These are phyloP conservation scores for Aphidius colemani DNA, from an alignment of 2,888 invertebrate species.

Conservation along the genomic window DNA sequence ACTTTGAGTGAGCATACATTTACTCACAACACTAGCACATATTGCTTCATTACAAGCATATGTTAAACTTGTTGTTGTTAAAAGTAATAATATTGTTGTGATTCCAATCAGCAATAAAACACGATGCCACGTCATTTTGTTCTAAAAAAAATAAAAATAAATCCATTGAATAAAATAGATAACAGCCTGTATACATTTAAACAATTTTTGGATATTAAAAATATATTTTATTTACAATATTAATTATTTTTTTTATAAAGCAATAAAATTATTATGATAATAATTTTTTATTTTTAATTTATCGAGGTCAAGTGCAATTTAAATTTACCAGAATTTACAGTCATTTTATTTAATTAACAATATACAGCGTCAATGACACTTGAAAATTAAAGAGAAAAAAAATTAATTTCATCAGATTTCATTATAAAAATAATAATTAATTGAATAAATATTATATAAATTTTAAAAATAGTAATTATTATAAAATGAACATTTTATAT, in stretches of 20 bases:
- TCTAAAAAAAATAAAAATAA: slow-evolving; percentile 33
- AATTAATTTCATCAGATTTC: neutral
- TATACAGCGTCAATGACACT: neutral
- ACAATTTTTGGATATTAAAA: too few species aligned
- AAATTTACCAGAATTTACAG: slow-evolving; percentile 32
- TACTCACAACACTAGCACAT: slow-evolving; percentile 94
- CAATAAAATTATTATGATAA: too few species aligned
- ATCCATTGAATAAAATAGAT: neutral
- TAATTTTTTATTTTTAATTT: slow-evolving; percentile 12
- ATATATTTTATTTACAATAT: too few species aligned
- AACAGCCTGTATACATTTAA: too few species aligned
- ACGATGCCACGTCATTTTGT: slow-evolving; percentile 42
- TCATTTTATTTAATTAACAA: too few species aligned
- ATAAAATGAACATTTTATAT: neutral
- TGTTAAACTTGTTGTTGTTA: slow-evolving; percentile 37
- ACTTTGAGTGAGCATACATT: slow-evolving; percentile 93
- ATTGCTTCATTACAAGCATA: slow-evolving; percentile 85
- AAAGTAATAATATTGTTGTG: slow-evolving; percentile 38
- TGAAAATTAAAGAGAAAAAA: neutral
- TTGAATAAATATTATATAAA: too few species aligned
- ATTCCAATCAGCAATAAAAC: slow-evolving; percentile 36
- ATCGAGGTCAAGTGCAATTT: slow-evolving; percentile 35
- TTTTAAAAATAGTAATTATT: too few species aligned
- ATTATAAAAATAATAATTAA: neutral
- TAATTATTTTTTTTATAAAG: too few species aligned